Evolutionary conservation across 2,113 vertebrate genomes (phyloP).

Genomic region (Alethe castanea): DNA sequence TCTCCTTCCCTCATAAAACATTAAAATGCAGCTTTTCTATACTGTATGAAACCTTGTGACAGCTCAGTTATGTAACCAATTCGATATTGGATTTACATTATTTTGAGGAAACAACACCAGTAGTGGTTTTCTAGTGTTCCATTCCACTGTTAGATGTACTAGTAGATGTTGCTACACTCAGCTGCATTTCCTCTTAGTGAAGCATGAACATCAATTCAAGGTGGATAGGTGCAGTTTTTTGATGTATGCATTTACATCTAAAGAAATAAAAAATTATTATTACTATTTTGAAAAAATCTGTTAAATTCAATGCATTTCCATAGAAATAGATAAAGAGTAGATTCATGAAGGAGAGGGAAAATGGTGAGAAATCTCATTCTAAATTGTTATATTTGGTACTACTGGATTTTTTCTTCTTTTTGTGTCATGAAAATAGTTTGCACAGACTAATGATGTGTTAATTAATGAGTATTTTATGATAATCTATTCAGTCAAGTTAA

Average conservation of each 20-base stretch:
- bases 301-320: not conserved
- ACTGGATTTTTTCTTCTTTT: not conserved
- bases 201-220: not conserved
- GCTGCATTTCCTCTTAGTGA: not conserved
- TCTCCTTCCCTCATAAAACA: not conserved
- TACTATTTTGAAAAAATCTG: not conserved
- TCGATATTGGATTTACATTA: not conserved
- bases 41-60: not conserved
- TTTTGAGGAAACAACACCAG: constrained; percentile 11
- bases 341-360: not conserved
- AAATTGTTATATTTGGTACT: not conserved
- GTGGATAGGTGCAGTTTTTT: not conserved
- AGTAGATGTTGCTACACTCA: not conserved
- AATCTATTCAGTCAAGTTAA: not conserved
- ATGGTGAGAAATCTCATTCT: not conserved
- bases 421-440: not conserved
- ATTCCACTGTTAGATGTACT: not conserved
- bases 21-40: constrained; percentile 35
- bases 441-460: not conserved
- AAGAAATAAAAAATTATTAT: not conserved
- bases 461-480: not conserved
- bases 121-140: constrained; percentile 1
- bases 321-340: not conserved
- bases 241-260: not conserved
- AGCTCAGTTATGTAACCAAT: not conserved